These are phyloP conservation scores for Leptinotarsa rubiginosa DNA, from an alignment of 2,888 invertebrate genomes.

Conservation along the genomic window DNA sequence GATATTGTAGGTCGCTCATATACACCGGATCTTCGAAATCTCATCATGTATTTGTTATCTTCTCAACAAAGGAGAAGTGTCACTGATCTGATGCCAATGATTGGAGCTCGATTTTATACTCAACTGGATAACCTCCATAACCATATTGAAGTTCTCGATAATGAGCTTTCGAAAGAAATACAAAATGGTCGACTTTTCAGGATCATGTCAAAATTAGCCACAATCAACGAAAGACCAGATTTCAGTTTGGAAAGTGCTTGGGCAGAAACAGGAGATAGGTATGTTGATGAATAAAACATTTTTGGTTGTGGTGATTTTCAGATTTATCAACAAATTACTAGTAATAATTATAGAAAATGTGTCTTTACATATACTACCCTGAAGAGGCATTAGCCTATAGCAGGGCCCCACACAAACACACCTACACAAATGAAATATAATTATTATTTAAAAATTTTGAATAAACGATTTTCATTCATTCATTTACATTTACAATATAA, in stretches of 20 bases:
- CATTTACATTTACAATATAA: no score
- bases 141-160: constrained; percentile 89
- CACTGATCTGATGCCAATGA: constrained; percentile 99
- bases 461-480: no score
- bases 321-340: no score
- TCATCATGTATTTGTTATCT: constrained; percentile 88
- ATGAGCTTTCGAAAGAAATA: constrained; percentile 91
- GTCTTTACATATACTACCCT: no score
- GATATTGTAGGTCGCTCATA: constrained; percentile 91
- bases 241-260: constrained; percentile 93
- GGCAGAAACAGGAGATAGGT: constrained; percentile 97
- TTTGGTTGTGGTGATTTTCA: not conserved
- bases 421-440: no score
- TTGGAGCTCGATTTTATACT: constrained; percentile 93
- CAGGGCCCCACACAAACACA: no score
- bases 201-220: constrained; percentile 89
- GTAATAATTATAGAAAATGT: no score
- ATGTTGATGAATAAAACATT: not conserved
- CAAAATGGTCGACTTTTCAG: constrained; percentile 95
- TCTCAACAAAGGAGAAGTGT: constrained; percentile 80
- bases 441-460: no score
- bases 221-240: constrained; percentile 96
- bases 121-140: constrained; percentile 92
- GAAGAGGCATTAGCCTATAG: no score
- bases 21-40: constrained; percentile 93